Conservation (phyloP, 1,140 invertebrate genomes). For the Zaprionus lachaisei region DNA sequence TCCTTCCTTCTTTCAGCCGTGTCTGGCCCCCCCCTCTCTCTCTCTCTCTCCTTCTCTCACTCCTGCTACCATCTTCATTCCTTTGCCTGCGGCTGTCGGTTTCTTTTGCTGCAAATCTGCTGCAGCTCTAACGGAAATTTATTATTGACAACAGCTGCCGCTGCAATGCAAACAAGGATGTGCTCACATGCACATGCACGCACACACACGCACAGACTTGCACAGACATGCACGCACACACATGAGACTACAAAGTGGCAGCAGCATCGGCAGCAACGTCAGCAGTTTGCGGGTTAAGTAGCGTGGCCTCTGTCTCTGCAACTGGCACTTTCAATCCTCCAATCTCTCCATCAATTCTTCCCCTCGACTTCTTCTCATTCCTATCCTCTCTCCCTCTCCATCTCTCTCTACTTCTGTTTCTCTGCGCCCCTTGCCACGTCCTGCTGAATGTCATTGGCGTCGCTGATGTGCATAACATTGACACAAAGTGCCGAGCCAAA, state of each 20-base stretch:
- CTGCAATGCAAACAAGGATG: slow-evolving; percentile 75
- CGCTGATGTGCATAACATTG: slow-evolving; percentile 77
- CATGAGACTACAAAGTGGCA: slow-evolving; percentile 41
- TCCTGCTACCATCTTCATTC: slow-evolving; percentile 10
- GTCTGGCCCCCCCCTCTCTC: not conserved
- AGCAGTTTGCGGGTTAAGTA: slow-evolving; percentile 77
- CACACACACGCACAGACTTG: slow-evolving; percentile 15
- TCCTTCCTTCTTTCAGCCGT: slow-evolving; percentile 63
- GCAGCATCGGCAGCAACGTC: slow-evolving; percentile 58
- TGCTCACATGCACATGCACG: slow-evolving; percentile 8
- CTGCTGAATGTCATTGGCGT: slow-evolving; percentile 64
- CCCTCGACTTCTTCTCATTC: not conserved
- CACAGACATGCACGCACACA: not conserved
- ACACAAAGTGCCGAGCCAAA: slow-evolving; percentile 67
- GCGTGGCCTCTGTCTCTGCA: slow-evolving; percentile 53
- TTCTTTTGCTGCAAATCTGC: slow-evolving; percentile 70
- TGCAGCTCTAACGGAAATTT: slow-evolving; percentile 83
- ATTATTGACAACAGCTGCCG: slow-evolving; percentile 83
- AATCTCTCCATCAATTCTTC: slow-evolving; percentile 1
- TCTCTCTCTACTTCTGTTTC: not conserved
- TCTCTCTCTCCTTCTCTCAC: not conserved
- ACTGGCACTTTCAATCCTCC: slow-evolving; percentile 24
- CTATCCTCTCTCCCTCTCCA: not conserved
- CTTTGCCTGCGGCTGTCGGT: not conserved
- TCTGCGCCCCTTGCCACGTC: not conserved